Percentiles rank a stretch among this genome's conserved stretches.
These are phyloP conservation scores for Heteronetta atricapilla DNA, from an alignment of 2,113 vertebrate genomes.

Conservation along the genomic window DNA sequence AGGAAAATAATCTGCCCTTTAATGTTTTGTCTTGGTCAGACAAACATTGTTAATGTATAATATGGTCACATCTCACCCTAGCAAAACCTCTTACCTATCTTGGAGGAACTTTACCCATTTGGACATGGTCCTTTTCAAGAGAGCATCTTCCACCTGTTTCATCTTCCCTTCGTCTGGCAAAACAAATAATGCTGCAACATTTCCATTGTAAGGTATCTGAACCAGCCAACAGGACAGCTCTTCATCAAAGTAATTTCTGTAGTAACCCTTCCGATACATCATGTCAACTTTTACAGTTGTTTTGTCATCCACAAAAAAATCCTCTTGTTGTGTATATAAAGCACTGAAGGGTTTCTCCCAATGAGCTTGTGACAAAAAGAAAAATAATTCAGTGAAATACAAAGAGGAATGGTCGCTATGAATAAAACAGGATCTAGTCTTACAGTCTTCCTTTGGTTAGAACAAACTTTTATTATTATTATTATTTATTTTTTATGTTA, in stretches of 20 bases:
- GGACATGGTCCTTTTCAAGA: slow-evolving; percentile 34
- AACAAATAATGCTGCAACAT: slow-evolving; percentile 58
- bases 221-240: slow-evolving; percentile 74
- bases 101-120: slow-evolving; percentile 57
- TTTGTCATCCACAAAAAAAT: slow-evolving; percentile 56
- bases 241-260: slow-evolving; percentile 75
- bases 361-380: slow-evolving; percentile 63
- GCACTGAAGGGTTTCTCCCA: slow-evolving; percentile 76
- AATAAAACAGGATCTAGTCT: neutral
- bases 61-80: neutral
- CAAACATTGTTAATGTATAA: neutral
- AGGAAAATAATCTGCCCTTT: neutral
- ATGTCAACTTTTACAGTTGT: slow-evolving; percentile 51
- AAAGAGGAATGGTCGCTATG: neutral
- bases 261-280: slow-evolving; percentile 75
- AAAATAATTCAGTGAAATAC: neutral
- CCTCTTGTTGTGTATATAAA: slow-evolving; percentile 55
- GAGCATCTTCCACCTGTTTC: slow-evolving; percentile 56
- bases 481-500: neutral
- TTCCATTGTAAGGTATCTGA: slow-evolving; percentile 66
- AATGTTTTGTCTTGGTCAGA: neutral
- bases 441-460: neutral
- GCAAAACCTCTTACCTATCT: slow-evolving; percentile 45
- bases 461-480: neutral
- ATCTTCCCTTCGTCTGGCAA: slow-evolving; percentile 68